These are phyloP conservation scores for Cynocephalus volans DNA, from an alignment of 2,113 vertebrate genomes.

Conservation along the genomic window DNA sequence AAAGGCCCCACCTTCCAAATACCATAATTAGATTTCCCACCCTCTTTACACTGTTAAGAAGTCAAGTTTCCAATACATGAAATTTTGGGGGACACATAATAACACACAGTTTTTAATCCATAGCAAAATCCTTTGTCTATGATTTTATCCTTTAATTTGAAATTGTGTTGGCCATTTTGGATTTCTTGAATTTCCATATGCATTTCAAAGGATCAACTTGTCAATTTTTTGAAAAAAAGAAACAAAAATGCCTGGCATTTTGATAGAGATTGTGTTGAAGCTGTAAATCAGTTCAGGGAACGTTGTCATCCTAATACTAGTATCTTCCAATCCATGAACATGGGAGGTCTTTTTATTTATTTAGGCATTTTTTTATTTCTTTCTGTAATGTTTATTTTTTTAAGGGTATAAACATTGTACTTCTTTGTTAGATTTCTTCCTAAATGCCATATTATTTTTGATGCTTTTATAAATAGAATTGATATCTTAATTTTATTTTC, in stretches of 20 bases:
- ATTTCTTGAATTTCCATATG: not conserved
- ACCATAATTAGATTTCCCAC: too few relatives aligned
- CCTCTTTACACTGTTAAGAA: too few relatives aligned
- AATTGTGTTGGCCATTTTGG: not conserved
- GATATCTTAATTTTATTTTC: not conserved
- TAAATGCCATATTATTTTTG: not conserved
- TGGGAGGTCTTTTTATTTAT: not conserved
- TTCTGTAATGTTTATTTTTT: not conserved
- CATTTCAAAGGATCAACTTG: not conserved
- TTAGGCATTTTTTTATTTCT: conserved; percentile 10
- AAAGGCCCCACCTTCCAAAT: too few relatives aligned
- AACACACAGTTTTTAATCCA: too few relatives aligned
- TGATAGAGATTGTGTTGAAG: not conserved
- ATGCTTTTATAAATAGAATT: not conserved
- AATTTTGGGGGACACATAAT: too few relatives aligned
- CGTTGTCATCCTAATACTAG: not conserved
- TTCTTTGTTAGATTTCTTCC: conserved; percentile 4
- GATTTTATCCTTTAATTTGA: not conserved
- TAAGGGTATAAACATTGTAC: not conserved
- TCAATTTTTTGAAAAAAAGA: not conserved
- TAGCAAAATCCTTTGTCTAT: too few relatives aligned
- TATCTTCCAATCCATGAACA: not conserved
- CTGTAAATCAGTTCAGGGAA: not conserved
- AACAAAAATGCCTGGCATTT: not conserved
- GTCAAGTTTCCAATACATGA: too few relatives aligned